Evolutionary conservation across 2,113 vertebrate genomes (phyloP), one percentile per base, ranked within the genome.

Genomic region (Marmota flaviventris): DNA sequence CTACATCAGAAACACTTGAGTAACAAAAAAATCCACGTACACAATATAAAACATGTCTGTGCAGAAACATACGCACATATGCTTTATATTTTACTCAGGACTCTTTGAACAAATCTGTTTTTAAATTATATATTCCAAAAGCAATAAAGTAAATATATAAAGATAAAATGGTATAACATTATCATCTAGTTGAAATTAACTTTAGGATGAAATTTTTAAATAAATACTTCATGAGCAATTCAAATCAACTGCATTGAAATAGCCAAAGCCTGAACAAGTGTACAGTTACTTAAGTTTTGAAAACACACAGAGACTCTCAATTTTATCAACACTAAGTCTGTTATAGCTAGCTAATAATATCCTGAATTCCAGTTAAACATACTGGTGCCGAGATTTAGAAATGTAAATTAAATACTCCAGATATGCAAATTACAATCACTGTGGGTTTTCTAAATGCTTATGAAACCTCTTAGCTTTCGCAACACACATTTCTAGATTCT

Each of bases 321-420:
- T 93, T 93, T 95, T 86, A 90, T 93, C 73, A 91, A 84, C 39
- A 76, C 27, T 51, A 89, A 91, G 11, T 94, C 58, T 95, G 83
- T 51, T 78, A 32, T 42, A 90, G 73, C n/a, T 93, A 82, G 75
- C 11, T 91, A 87, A 78, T 65, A 53, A 92, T 81, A 77, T 78
- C 51, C 48, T 92, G 81, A 95, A 97, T 94, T 98, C 96, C 77
- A 92, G 91, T 87, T 85, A 92, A 93, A 81, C 88, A 75, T 79
- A 48, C 17, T 75, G 37, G 45, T 93, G 13, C 8, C 45, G 53
- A n/a, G 34, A 56, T 91, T 86, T 86, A 89, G 22, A 94, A 95
- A 78, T 70, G 22, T 61, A 90, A 95, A 89, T 92, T 69, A 95
- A 81, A 89, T 42, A 94, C 20, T 63, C 53, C 16, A 65, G 42